Conservation (phyloP, 2,797 vertebrate species). For the Dendrocincla tyrannina region DNA sequence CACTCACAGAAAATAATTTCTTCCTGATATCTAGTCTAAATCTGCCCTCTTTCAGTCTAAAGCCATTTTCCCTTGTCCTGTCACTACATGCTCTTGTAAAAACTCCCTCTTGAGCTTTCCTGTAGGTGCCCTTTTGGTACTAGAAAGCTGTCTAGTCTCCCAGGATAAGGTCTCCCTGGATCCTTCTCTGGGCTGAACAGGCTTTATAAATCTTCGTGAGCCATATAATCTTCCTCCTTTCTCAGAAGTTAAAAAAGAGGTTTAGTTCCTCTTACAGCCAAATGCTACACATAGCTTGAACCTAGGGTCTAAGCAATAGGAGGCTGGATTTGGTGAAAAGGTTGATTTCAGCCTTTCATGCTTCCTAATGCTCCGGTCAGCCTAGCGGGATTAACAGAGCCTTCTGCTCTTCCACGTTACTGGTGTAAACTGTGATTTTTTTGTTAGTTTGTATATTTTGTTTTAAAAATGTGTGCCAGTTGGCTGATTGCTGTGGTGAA, state of each 20-base stretch:
- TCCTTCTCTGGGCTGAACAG: not conserved
- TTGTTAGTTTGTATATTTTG: not conserved
- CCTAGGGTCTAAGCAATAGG: not conserved
- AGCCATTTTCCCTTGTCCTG: not conserved
- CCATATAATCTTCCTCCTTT: not conserved
- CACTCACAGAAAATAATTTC: not conserved
- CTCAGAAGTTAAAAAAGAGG: not conserved
- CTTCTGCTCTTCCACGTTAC: not conserved
- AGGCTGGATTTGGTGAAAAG: not conserved
- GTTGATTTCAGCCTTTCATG: not conserved
- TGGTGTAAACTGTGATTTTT: not conserved
- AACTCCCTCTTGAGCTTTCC: not conserved
- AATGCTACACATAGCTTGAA: not conserved
- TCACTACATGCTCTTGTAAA: not conserved
- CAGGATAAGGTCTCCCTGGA: not conserved
- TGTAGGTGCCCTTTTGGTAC: not conserved
- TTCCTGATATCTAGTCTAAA: not conserved
- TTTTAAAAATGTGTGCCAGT: slow-evolving; percentile 2
- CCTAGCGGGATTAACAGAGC: not conserved
- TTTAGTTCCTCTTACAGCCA: not conserved
- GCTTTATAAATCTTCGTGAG: not conserved
- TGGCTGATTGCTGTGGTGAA: not conserved
- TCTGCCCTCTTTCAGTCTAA: not conserved
- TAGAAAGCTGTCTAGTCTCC: not conserved
- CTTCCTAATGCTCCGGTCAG: not conserved